These are phyloP conservation scores for Scrobipalpa costella DNA, from an alignment of 2,888 invertebrate species.

Conservation along the genomic window DNA sequence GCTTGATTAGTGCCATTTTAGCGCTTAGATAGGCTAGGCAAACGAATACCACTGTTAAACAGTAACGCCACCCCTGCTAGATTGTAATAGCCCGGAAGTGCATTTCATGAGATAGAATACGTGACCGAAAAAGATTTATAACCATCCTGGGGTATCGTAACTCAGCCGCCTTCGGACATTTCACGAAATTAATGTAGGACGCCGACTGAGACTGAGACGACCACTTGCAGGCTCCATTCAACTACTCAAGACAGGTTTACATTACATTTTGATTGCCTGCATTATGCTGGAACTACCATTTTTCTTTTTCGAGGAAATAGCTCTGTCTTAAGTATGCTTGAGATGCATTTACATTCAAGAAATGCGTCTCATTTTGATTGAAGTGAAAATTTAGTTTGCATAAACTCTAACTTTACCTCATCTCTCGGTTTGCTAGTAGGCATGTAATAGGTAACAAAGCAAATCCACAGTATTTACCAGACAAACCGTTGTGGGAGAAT, in stretches of 20 bases:
- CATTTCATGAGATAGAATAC: conserved; percentile 62
- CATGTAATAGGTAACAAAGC: too few relatives aligned
- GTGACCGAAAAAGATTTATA: conserved; percentile 63
- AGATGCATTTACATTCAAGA: background rate
- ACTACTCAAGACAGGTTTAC: conserved; percentile 37
- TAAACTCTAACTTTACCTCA: too few relatives aligned
- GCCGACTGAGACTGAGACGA: conserved; percentile 33
- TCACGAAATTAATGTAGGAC: conserved; percentile 51
- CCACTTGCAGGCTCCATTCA: conserved; percentile 20
- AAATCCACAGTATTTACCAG: background rate
- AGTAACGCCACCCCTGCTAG: conserved; percentile 20
- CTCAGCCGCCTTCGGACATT: conserved; percentile 52
- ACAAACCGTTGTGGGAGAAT: conserved; percentile 1
- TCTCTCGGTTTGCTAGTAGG: too few relatives aligned
- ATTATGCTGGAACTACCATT: conserved; percentile 14
- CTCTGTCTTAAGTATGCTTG: background rate
- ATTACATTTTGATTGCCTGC: conserved; percentile 14
- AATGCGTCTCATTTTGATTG: background rate
- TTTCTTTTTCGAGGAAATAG: conserved; percentile 10
- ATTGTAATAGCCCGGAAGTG: conserved; percentile 53
- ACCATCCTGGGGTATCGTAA: conserved; percentile 50
- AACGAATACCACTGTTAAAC: background rate
- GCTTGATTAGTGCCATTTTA: too few relatives aligned
- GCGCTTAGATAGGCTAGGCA: conserved; percentile 4
- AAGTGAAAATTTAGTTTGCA: too few relatives aligned